phyloP scores from a whole-genome alignment of 2,113 vertebrate genomes.

The Regulus satrapa region DNA sequence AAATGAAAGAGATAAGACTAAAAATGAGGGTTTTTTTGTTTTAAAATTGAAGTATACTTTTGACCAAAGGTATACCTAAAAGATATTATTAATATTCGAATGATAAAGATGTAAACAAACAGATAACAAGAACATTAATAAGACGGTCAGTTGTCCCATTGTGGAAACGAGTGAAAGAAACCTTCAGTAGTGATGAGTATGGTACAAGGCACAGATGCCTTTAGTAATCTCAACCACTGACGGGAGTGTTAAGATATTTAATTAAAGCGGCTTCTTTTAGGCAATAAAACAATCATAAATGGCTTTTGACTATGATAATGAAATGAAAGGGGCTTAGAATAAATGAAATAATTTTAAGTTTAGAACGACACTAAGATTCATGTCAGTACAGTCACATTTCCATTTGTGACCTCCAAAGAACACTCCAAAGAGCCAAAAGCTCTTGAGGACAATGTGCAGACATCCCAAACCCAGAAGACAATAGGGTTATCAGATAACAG shows the following conservation, averaged over 20 bases:
- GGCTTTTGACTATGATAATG: not conserved
- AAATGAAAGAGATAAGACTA: not conserved
- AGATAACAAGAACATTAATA: not conserved
- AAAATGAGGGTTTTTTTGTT: not conserved
- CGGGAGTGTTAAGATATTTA: not conserved
- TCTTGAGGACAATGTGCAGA: accelerated
- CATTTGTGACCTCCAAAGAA: not conserved
- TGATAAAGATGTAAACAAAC: not conserved
- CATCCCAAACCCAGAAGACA: not conserved
- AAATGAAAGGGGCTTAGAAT: not conserved
- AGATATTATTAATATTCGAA: not conserved
- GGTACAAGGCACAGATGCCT: not conserved
- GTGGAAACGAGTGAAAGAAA: not conserved
- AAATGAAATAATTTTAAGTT: not conserved
- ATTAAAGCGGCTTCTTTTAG: not conserved
- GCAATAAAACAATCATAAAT: not conserved
- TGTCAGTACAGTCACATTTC: not conserved
- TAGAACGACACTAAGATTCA: not conserved
- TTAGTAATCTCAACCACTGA: not conserved
- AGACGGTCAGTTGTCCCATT: not conserved
- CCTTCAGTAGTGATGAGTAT: not conserved
- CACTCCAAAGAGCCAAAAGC: not conserved
- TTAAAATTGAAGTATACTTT: not conserved
- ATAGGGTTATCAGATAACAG: not conserved
- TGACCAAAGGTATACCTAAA: not conserved